Base-by-base conservation (phyloP, 2,113 vertebrate species). In the Cyprinodon brontotheroides region DNA sequence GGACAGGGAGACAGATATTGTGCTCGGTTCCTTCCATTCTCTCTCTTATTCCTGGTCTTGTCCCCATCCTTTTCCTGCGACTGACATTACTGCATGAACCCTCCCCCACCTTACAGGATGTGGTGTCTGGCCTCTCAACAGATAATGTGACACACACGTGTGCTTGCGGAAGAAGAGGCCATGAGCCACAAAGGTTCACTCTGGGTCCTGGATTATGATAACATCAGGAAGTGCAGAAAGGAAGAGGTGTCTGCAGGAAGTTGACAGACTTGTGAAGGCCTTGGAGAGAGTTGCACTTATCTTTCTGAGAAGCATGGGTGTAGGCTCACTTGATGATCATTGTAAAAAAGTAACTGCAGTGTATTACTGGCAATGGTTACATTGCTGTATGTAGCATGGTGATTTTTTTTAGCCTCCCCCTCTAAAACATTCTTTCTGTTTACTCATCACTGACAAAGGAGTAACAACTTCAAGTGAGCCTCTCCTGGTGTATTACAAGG, bases 101-200 rank as follows among this genome's bases (percentile, higher is more conserved):
- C 82, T 69, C 86, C 86, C 84, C 91, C 87, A 86, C 82, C 85
- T 77, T 72, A 92, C 92, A 92, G 94, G 94, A 95, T 93, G 90
- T 76, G 6, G 86, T 84, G 92, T 93, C 92, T 94, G 92, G 92
- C 92, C 92, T 91, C 92, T 93, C 92, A 91, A 88, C 93, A 94
- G 94, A 94, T 95, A 95, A 94, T 93, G 94, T 94, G 94, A 95
- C 94, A 93, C 91, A 94, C 93, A 95, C 94, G 94, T 94, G 93
- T 94, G 92, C 84, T 71, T 86, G 79, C 92, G 94, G 94, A 94
- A 95, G 91, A 88, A 71, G 69, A 79, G 92, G 91, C 91, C 88
- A 89, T 86, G 92, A 89, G 92, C 89, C 92, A 94, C 93, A 94
- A 94, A 94, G 92, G 87, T 91, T 90, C 89, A 75, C 87, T 78